Percentiles rank a stretch among this genome's conserved stretches.
Evolutionary conservation across 1,140 invertebrate genomes (phyloP).

Genomic region (Drosophila ananassae): DNA sequence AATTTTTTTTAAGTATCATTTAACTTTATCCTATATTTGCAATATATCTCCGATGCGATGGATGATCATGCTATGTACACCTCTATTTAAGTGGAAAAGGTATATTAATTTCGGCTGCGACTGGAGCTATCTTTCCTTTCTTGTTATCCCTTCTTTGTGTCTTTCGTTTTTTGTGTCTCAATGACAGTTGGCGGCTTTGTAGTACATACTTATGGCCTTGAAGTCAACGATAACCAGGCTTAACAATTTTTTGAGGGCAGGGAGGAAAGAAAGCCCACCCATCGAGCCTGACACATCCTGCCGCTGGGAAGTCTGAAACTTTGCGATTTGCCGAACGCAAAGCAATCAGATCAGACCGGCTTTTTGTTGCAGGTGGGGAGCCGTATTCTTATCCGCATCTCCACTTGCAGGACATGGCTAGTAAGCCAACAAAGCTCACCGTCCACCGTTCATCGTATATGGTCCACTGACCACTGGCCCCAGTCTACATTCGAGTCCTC

Average conservation of each 20-base stretch:
- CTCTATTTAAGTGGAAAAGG: too few species aligned
- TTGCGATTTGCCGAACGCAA: not conserved
- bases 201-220: not conserved
- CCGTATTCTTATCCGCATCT: conserved; percentile 2
- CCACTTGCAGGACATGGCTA: not conserved
- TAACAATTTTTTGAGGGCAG: not conserved
- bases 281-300: not conserved
- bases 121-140: too few species aligned
- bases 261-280: not conserved
- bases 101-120: too few species aligned
- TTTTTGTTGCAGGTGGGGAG: conserved; percentile 8
- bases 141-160: too few species aligned
- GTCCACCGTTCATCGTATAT: not conserved
- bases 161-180: not conserved
- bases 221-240: not conserved
- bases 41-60: too few species aligned
- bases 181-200: not conserved
- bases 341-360: not conserved
- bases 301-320: not conserved
- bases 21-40: too few species aligned
- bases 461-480: not conserved
- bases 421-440: not conserved
- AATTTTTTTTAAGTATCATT: too few species aligned
- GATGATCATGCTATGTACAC: too few species aligned
- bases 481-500: not conserved